Evolutionary conservation across 1,140 invertebrate genomes (phyloP).

Genomic region (Colletes gigas): DNA sequence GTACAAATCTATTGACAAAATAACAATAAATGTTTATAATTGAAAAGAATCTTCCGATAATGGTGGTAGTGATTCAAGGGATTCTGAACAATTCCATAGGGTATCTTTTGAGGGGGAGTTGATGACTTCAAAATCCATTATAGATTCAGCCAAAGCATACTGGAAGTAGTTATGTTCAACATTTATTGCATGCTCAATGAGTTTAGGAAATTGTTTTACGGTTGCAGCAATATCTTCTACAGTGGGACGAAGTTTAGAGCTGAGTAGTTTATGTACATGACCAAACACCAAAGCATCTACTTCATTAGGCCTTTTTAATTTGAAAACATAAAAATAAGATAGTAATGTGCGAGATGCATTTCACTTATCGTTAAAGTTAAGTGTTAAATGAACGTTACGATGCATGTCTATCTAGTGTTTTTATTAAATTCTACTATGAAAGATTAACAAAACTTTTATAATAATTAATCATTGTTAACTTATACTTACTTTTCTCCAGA

Average conservation of each 20-base stretch:
- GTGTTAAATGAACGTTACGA: background rate
- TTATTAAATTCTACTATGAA: background rate
- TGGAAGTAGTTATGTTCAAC: slow-evolving; percentile 64
- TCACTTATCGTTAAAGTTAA: background rate
- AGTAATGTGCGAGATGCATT: background rate
- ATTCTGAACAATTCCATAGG: slow-evolving; percentile 63
- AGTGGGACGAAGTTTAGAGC: slow-evolving; percentile 69
- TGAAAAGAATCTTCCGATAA: slow-evolving; percentile 60
- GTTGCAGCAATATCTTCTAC: slow-evolving; percentile 56
- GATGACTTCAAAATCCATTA: slow-evolving; percentile 66
- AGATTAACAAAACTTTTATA: background rate
- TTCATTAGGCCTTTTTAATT: slow-evolving; percentile 83
- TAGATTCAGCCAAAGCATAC: slow-evolving; percentile 14
- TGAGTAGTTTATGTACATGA: slow-evolving; percentile 86
- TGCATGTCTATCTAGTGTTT: background rate
- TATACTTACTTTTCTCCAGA: slow-evolving; percentile 87
- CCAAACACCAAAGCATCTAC: slow-evolving; percentile 88
- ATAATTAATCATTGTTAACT: slow-evolving; percentile 47
- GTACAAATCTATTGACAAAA: slow-evolving; percentile 20
- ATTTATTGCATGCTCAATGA: slow-evolving; percentile 68
- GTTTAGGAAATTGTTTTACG: slow-evolving; percentile 69
- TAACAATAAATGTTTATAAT: slow-evolving; percentile 10
- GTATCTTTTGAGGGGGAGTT: slow-evolving; percentile 63
- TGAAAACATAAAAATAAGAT: slow-evolving; percentile 41
- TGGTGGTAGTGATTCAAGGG: slow-evolving; percentile 59